Conservation (phyloP, 2,113 vertebrate species). For the Epinephelus lanceolatus region DNA sequence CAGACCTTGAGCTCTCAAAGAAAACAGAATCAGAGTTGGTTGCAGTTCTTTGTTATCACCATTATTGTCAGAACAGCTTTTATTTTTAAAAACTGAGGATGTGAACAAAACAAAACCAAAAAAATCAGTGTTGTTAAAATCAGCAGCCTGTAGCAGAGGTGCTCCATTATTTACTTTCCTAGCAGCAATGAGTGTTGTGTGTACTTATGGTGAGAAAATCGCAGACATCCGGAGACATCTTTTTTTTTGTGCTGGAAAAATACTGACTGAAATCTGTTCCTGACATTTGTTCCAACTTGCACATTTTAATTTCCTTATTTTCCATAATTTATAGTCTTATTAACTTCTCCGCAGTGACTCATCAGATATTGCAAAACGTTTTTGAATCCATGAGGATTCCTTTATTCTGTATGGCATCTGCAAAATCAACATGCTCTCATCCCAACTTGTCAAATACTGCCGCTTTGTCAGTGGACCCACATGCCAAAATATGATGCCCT, state of each 20-base stretch:
- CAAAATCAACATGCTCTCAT: not conserved
- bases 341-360: too few species aligned
- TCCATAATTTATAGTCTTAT: not conserved
- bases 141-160: not conserved
- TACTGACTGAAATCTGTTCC: not conserved
- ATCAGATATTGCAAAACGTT: not conserved
- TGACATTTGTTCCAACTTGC: not conserved
- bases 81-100: not conserved
- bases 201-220: not conserved
- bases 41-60: not conserved
- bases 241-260: not conserved
- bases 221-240: not conserved
- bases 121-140: not conserved
- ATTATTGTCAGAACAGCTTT: not conserved
- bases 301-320: not conserved
- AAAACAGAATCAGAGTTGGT: not conserved
- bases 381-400: not conserved
- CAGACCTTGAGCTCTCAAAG: not conserved
- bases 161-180: conserved; percentile 32
- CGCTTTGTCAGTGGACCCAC: too few species aligned
- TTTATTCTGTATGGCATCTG: not conserved
- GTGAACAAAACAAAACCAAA: not conserved
- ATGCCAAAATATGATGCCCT: too few species aligned
- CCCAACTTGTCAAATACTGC: too few species aligned
- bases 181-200: conserved; percentile 44